These are phyloP conservation scores for Cerceris ruficornis DNA, from an alignment of 2,888 invertebrate genomes.

Conservation along the genomic window DNA sequence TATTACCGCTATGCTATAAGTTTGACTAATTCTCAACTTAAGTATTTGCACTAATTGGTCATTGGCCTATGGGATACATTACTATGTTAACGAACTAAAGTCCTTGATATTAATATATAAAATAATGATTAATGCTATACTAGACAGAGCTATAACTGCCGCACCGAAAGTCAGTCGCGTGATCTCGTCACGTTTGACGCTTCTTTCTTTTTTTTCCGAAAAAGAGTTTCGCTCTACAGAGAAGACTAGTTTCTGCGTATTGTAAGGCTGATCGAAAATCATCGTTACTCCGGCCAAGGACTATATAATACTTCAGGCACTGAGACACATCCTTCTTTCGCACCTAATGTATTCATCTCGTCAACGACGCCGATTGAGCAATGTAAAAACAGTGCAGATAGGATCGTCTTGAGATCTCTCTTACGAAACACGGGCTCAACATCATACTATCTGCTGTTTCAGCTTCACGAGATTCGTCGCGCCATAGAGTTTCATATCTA, in stretches of 20 bases:
- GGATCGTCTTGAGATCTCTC: constrained; percentile 12
- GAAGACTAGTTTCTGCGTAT: background rate
- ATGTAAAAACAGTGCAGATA: constrained; percentile 14
- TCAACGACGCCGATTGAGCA: constrained; percentile 31
- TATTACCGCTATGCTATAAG: background rate
- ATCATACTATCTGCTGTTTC: constrained; percentile 84
- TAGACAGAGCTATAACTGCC: constrained; percentile 4
- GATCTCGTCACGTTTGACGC: background rate
- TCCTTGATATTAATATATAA: constrained; percentile 21
- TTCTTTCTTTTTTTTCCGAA: background rate
- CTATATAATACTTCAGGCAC: constrained; percentile 72
- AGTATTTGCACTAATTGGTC: constrained; percentile 37
- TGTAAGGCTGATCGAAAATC: background rate
- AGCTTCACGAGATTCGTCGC: constrained; percentile 85
- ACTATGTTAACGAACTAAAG: constrained; percentile 16
- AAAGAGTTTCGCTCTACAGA: background rate
- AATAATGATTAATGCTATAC: constrained; percentile 15
- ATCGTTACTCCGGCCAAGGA: constrained; percentile 37
- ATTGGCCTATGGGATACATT: constrained; percentile 22
- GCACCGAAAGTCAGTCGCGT: background rate
- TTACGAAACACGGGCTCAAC: constrained; percentile 12
- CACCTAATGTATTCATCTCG: constrained; percentile 33
- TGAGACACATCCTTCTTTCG: constrained; percentile 71
- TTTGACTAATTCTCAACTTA: constrained; percentile 4
- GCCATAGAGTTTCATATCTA: constrained; percentile 84